phyloP scores from a whole-genome alignment of 2,797 vertebrate genomes.

The Poeciliopsis gracilis region DNA sequence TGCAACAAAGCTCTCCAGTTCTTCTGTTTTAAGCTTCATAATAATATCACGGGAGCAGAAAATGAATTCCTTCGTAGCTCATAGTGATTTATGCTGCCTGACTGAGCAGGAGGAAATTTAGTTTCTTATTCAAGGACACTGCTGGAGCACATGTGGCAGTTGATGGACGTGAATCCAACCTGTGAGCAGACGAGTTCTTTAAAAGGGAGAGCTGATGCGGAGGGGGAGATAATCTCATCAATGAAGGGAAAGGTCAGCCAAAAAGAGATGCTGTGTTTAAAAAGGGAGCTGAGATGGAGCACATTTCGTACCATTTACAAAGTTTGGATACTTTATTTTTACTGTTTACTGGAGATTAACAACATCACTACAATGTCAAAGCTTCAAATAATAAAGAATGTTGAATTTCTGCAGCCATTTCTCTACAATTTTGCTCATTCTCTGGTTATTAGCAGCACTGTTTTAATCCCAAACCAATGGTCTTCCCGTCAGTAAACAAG shows the following conservation, averaged over 20 bases:
- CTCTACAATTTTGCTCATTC: not conserved
- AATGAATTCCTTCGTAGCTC: constrained; percentile 42
- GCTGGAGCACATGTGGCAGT: constrained; percentile 20
- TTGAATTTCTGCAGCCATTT: not conserved
- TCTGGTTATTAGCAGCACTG: not conserved
- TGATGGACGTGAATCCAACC: constrained; percentile 55
- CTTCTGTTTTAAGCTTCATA: constrained; percentile 42
- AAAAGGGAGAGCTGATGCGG: constrained; percentile 1
- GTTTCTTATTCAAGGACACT: constrained; percentile 48
- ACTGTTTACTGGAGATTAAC: not conserved
- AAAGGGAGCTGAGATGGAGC: not conserved
- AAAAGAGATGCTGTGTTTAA: not conserved
- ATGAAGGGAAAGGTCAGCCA: constrained; percentile 30
- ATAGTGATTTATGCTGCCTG: constrained; percentile 35
- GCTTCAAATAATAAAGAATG: not conserved
- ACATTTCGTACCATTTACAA: not conserved
- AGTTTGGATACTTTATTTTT: not conserved
- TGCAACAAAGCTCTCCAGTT: constrained; percentile 2
- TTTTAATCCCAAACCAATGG: not conserved
- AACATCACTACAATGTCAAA: not conserved
- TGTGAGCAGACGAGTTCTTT: constrained; percentile 4
- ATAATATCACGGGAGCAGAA: constrained; percentile 32
- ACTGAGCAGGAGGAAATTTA: constrained; percentile 47
- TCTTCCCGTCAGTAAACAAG: not conserved
- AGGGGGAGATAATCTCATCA: constrained; percentile 35